A percentile compares a stretch with the other conserved stretches of the same genome.
Conservation (phyloP, 2,888 invertebrate species). For the Malthinus seriepunctatus region DNA sequence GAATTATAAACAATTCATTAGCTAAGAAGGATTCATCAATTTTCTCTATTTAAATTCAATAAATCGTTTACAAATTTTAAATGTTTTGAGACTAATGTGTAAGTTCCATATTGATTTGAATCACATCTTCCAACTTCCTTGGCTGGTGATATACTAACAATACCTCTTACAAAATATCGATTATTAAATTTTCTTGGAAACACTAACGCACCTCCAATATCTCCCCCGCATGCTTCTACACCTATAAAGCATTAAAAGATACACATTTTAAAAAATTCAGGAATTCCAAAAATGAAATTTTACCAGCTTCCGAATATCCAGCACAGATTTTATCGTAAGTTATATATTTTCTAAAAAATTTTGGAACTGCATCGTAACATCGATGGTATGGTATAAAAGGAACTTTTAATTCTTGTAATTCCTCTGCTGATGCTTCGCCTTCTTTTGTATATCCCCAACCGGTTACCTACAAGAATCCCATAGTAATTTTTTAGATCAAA, state of each 20-base stretch:
- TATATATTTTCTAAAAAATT: conserved; percentile 28
- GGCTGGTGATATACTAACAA: conserved; percentile 53
- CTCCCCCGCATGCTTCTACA: conserved; percentile 53
- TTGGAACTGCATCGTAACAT: conserved; percentile 31
- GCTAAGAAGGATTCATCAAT: background rate
- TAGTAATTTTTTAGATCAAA: background rate
- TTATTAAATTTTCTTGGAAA: conserved; percentile 40
- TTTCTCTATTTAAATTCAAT: background rate
- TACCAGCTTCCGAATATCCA: conserved; percentile 21
- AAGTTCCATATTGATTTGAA: conserved; percentile 47
- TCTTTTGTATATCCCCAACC: conserved; percentile 46
- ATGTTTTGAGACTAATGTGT: conserved; percentile 40
- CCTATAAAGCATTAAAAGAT: conserved; percentile 42
- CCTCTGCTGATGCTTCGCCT: conserved; percentile 35
- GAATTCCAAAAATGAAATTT: background rate
- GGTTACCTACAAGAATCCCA: conserved; percentile 36
- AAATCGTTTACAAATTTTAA: background rate
- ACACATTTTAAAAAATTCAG: background rate
- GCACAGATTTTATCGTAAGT: conserved; percentile 49
- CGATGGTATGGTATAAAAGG: conserved; percentile 30
- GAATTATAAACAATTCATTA: too few species aligned
- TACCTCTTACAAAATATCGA: conserved; percentile 53
- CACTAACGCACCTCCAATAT: conserved; percentile 55
- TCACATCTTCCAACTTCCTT: conserved; percentile 38
- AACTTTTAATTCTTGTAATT: conserved; percentile 32